Evolutionary conservation across 2,113 vertebrate genomes (phyloP).

Genomic region (Cairina moschata): DNA sequence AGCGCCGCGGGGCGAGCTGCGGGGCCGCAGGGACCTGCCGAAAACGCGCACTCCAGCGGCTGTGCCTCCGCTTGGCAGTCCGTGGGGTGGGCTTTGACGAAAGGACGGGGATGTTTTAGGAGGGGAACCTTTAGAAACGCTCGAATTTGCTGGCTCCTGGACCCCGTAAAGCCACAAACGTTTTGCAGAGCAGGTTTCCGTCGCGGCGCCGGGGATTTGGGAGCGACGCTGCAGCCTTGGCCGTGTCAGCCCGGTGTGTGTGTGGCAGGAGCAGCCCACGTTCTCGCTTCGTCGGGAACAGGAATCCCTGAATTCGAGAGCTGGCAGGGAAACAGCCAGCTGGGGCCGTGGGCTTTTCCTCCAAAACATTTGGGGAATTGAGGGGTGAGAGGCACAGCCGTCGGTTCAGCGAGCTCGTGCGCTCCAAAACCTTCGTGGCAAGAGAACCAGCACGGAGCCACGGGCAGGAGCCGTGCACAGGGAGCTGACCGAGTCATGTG

Average conservation of each 20-base stretch:
- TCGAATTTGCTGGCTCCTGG: too few relatives aligned
- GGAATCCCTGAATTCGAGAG: background rate
- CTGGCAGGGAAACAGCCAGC: background rate
- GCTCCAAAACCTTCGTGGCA: background rate
- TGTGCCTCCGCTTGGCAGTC: background rate
- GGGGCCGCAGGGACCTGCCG: fast-evolving
- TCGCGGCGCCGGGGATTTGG: fast-evolving
- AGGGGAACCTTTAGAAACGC: too few relatives aligned
- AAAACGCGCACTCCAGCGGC: background rate
- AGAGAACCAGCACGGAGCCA: fast-evolving
- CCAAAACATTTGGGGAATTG: background rate
- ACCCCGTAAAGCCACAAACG: background rate
- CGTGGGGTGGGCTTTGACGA: background rate
- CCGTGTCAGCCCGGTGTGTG: fast-evolving
- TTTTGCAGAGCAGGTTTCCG: background rate
- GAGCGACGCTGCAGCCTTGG: background rate
- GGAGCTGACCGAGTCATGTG: fast-evolving
- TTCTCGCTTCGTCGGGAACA: background rate
- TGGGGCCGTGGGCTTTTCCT: background rate
- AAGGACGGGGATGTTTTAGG: background rate
- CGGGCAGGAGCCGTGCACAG: background rate
- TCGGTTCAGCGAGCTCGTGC: background rate
- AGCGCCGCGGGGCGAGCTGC: background rate
- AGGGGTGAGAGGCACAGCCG: background rate
- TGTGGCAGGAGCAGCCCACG: fast-evolving